These are phyloP conservation scores for Strigops habroptila DNA, from an alignment of 2,113 vertebrate genomes.

Conservation along the genomic window DNA sequence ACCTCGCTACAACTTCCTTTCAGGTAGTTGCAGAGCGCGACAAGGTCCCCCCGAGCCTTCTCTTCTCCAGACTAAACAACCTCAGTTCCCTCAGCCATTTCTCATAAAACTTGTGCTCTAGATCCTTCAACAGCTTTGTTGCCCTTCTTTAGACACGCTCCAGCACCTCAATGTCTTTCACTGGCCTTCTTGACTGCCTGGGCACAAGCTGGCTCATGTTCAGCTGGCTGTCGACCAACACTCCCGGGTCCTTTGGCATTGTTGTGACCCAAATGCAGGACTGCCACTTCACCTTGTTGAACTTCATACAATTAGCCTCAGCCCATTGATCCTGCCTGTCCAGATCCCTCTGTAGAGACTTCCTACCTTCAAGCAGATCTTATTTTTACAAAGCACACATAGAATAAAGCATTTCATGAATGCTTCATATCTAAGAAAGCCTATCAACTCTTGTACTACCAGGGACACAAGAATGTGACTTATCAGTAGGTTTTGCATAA, in stretches of 20 bases:
- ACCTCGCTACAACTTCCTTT: background rate
- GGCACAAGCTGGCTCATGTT: background rate
- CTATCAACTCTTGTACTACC: background rate
- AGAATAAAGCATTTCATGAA: background rate
- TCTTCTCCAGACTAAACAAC: background rate
- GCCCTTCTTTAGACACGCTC: background rate
- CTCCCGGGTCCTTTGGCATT: background rate
- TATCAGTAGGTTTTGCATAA: background rate
- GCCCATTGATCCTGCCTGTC: background rate
- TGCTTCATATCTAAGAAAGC: background rate
- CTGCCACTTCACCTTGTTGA: background rate
- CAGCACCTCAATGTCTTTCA: background rate
- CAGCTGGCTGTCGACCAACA: background rate
- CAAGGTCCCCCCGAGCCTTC: background rate
- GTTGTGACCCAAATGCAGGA: background rate
- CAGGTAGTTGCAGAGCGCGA: background rate
- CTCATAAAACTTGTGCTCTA: background rate
- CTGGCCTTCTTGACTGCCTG: background rate
- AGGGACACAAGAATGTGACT: background rate
- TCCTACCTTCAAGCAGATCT: background rate
- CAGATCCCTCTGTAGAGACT: background rate
- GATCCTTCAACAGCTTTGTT: accelerated
- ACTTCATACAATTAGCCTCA: background rate
- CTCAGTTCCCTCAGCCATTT: background rate
- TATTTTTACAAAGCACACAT: background rate